These are phyloP conservation scores for Drosophila aff. DNA, from an alignment of 1,140 invertebrate species.

Conservation along the genomic window DNA sequence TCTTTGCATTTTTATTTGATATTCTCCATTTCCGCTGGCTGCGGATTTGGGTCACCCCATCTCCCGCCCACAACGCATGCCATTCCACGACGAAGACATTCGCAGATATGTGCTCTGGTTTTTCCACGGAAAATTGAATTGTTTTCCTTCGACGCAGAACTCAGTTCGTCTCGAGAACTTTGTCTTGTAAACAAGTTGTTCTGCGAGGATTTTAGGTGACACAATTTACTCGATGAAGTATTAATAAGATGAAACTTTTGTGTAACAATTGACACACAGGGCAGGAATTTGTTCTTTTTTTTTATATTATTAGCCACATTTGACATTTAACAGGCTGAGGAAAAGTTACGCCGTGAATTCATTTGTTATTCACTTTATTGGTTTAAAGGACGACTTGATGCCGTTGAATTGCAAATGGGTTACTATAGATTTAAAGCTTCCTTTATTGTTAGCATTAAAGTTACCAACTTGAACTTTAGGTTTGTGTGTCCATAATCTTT, in stretches of 20 bases:
- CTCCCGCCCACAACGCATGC: conserved; percentile 47
- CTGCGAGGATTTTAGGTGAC: conserved; percentile 39
- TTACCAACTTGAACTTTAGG: background rate
- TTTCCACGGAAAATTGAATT: conserved; percentile 76
- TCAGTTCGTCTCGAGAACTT: conserved; percentile 47
- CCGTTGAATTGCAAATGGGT: background rate
- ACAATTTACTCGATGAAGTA: conserved; percentile 73
- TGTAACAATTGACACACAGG: conserved; percentile 24
- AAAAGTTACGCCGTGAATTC: conserved; percentile 24
- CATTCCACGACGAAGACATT: conserved; percentile 52
- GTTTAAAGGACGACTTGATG: background rate
- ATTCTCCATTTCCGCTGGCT: conserved; percentile 58
- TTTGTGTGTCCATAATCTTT: background rate
- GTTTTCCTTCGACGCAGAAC: conserved; percentile 67
- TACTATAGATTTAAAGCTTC: too few relatives aligned
- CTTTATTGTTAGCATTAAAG: background rate
- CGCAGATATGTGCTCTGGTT: conserved; percentile 60
- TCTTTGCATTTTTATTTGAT: conserved; percentile 69
- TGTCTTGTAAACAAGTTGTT: conserved; percentile 75
- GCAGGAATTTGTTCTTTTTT: conserved; percentile 4
- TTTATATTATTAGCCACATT: conserved; percentile 58
- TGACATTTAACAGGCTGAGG: conserved; percentile 45
- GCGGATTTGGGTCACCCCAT: conserved; percentile 73
- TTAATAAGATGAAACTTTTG: conserved; percentile 66
- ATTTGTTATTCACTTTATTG: conserved; percentile 26